Percentiles rank a stretch among this genome's conserved stretches.
These are phyloP conservation scores for Glaucomys volans DNA, from an alignment of 2,113 vertebrate species.

Conservation along the genomic window DNA sequence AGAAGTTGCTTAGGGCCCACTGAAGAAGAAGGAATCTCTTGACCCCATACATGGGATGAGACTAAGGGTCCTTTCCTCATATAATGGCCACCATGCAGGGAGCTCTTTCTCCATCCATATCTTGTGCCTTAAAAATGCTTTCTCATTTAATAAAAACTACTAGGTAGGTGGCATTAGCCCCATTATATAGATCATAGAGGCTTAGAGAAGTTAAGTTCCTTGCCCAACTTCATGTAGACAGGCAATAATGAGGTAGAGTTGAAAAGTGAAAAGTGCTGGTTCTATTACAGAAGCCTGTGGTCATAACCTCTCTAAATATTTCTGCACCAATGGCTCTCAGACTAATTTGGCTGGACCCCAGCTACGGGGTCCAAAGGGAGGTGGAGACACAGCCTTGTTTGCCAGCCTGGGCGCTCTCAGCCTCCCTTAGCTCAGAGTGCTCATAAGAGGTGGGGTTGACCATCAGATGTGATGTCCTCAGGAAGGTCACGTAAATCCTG, in stretches of 20 bases:
- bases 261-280: rapidly evolving
- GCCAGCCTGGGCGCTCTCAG: not conserved
- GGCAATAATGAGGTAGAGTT: not conserved
- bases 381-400: not conserved
- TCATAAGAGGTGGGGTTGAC: not conserved
- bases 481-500: not conserved
- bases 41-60: not conserved
- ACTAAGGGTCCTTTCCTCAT: not conserved
- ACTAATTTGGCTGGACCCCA: not conserved
- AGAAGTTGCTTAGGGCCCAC: not conserved
- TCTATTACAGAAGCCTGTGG: not conserved
- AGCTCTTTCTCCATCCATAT: not conserved
- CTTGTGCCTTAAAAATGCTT: not conserved
- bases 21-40: not conserved
- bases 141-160: not conserved
- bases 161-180: not conserved
- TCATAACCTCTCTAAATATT: not conserved
- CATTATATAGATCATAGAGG: not conserved
- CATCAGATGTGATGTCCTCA: not conserved
- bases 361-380: not conserved
- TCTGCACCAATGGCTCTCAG: not conserved
- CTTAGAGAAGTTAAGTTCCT: constrained; percentile 17
- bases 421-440: not conserved
- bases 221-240: not conserved
- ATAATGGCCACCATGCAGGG: not conserved